These are phyloP conservation scores for Microchrysa polita DNA, from an alignment of 2,888 invertebrate genomes.

Conservation along the genomic window DNA sequence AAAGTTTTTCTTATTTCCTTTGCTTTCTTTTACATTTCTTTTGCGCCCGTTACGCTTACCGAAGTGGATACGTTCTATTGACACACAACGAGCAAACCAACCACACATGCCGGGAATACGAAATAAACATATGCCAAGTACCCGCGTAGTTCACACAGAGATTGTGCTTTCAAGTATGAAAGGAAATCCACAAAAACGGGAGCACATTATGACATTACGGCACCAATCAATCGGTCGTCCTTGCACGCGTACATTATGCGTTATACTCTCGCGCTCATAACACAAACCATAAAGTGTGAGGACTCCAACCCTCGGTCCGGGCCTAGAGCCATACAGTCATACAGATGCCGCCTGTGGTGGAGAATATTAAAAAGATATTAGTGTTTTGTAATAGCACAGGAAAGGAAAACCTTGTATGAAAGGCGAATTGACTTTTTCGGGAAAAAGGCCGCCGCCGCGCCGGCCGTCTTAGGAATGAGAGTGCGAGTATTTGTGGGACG, in stretches of 20 bases:
- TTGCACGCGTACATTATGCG: neutral
- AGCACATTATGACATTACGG: conserved; percentile 23
- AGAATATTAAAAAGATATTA: conserved; percentile 43
- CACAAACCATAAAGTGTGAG: neutral
- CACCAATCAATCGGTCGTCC: conserved; percentile 32
- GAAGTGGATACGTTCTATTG: conserved; percentile 32
- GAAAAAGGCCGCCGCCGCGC: too few species aligned
- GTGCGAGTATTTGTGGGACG: neutral
- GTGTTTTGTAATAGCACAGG: neutral
- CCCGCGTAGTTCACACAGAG: neutral
- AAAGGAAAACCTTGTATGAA: neutral
- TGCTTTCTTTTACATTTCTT: too few species aligned
- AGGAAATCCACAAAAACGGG: neutral
- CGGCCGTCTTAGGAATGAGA: too few species aligned
- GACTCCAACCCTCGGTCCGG: neutral
- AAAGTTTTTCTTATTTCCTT: conserved; percentile 42
- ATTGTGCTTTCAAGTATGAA: too few species aligned
- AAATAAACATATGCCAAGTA: neutral
- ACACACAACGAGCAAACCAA: conserved; percentile 24
- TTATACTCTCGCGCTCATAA: neutral
- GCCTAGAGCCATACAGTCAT: too few species aligned
- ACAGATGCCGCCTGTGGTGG: conserved; percentile 10
- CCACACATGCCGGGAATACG: conserved; percentile 35
- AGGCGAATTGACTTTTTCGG: neutral
- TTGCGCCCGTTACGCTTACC: too few species aligned